Conservation (phyloP, 2,797 vertebrate species). For the Syngnathus acus region DNA sequence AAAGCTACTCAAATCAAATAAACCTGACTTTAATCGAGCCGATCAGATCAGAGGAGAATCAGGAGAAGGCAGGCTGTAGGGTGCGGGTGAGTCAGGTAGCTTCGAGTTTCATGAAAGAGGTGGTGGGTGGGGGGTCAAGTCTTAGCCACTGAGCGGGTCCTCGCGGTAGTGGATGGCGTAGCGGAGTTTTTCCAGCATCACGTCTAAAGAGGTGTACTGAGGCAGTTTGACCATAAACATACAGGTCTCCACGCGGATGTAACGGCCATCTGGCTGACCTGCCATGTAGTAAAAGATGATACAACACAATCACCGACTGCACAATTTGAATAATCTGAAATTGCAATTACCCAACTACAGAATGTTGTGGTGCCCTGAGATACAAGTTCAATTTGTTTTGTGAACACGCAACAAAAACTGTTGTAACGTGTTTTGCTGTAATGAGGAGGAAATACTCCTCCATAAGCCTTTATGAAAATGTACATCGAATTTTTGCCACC, state of each 20-base stretch:
- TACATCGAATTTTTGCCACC: no score
- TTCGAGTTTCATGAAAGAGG: constrained; percentile 1
- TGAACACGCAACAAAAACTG: no score
- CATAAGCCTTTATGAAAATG: no score
- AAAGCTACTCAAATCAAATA: constrained; percentile 25
- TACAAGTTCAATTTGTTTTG: no score
- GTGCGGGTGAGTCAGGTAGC: not conserved
- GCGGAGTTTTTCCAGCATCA: constrained; percentile 94
- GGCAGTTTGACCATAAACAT: constrained; percentile 99
- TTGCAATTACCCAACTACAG: not conserved
- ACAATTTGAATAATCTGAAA: not conserved
- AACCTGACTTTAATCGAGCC: constrained; percentile 25
- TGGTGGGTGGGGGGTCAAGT: constrained; percentile 21
- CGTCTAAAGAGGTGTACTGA: constrained; percentile 90
- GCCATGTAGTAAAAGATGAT: constrained; percentile 13
- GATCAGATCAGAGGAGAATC: constrained; percentile 22
- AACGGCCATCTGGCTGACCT: constrained; percentile 89
- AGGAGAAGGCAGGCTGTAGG: constrained; percentile 15
- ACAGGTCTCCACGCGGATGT: constrained; percentile 95
- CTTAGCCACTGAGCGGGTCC: constrained; percentile 94
- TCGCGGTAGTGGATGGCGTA: constrained; percentile 98
- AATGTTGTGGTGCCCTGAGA: no score
- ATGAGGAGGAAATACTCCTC: no score
- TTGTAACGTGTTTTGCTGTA: no score
- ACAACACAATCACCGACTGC: not conserved